A percentile compares a stretch with the other conserved stretches of the same genome.
phyloP scores from a whole-genome alignment of 2,797 vertebrate genomes.

The Scomberomorus guttatus region DNA sequence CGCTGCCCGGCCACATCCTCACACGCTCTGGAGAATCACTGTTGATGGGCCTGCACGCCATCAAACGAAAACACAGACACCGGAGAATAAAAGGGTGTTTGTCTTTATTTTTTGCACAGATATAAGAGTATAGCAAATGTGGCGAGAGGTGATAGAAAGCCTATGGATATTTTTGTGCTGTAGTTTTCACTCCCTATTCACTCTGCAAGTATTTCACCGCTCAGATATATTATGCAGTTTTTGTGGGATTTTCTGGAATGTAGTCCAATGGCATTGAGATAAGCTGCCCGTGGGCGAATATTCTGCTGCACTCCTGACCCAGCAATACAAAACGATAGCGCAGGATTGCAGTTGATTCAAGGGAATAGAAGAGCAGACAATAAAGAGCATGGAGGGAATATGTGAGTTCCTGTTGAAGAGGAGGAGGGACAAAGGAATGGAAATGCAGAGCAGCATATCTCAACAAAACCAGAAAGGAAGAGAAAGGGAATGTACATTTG shows the following conservation, averaged over 20 bases:
- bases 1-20: conserved; percentile 50
- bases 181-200: conserved; percentile 57
- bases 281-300: conserved; percentile 77
- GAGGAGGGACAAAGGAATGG: conserved; percentile 53
- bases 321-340: conserved; percentile 68
- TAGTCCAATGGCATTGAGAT: conserved; percentile 67
- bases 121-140: conserved; percentile 26
- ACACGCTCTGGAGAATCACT: conserved; percentile 46
- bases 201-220: conserved; percentile 61
- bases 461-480: conserved; percentile 60
- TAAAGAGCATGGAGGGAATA: conserved; percentile 67
- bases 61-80: conserved; percentile 31
- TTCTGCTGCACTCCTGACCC: conserved; percentile 76
- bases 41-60: conserved; percentile 42
- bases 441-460: conserved; percentile 66
- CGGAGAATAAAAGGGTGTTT: conserved; percentile 42
- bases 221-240: conserved; percentile 63
- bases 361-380: conserved; percentile 68
- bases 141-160: conserved; percentile 45
- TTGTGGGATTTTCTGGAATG: conserved; percentile 72
- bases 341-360: conserved; percentile 57
- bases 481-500: conserved; percentile 50
- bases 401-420: conserved; percentile 58
- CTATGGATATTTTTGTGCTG: conserved; percentile 42
- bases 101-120: conserved; percentile 35